Conservation (phyloP, 2,888 invertebrate species). For the Diabrotica balteata region DNA sequence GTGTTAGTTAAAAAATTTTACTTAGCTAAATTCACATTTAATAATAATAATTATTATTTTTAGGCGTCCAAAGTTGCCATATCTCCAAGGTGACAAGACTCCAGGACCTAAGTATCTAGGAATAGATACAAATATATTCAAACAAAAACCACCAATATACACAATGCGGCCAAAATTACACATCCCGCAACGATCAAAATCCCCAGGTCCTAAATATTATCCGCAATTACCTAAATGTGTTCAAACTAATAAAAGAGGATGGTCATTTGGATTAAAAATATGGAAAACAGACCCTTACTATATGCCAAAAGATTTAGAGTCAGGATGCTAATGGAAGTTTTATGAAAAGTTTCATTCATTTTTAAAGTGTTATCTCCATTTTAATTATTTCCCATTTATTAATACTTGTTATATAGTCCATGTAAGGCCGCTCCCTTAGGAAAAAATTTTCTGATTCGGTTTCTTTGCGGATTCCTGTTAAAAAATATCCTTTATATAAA, state of each 20-base stretch:
- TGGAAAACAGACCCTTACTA: constrained; percentile 66
- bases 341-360: too few species aligned
- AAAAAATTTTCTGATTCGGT: too few species aligned
- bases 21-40: too few species aligned
- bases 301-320: constrained; percentile 62
- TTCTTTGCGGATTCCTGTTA: too few species aligned
- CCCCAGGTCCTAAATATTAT: constrained; percentile 52
- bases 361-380: too few species aligned
- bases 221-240: constrained; percentile 34
- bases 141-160: constrained; percentile 51
- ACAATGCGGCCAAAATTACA: constrained; percentile 49
- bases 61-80: constrained; percentile 6
- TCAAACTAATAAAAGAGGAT: constrained; percentile 49
- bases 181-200: constrained; percentile 29
- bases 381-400: too few species aligned
- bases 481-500: too few species aligned
- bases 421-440: too few species aligned
- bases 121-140: constrained; percentile 48
- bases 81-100: constrained; percentile 34
- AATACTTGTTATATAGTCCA: too few species aligned
- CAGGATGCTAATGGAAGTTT: background rate
- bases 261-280: constrained; percentile 68
- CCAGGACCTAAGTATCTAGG: constrained; percentile 60
- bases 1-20: too few species aligned
- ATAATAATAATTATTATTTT: background rate